These are phyloP conservation scores for Orthosia gothica DNA, from an alignment of 2,888 invertebrate species.

Conservation along the genomic window DNA sequence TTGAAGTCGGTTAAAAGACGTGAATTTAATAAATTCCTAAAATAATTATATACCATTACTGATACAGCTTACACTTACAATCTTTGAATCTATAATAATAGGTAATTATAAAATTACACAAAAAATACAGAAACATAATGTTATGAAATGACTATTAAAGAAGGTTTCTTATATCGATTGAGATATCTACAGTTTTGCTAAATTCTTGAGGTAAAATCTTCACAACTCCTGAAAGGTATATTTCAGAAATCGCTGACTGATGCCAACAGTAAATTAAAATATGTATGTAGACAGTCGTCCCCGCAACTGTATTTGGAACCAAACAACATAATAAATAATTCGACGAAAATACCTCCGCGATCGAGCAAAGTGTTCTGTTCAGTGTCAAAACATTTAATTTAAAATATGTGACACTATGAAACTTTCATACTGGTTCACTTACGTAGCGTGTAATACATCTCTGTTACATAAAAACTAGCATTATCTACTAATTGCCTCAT, in stretches of 20 bases:
- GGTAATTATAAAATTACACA: too few relatives aligned
- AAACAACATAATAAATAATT: slow-evolving; percentile 50
- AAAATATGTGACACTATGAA: slow-evolving; percentile 41
- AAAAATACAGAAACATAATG: too few relatives aligned
- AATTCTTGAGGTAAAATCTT: not conserved
- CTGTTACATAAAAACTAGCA: slow-evolving; percentile 67
- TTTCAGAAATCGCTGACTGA: slow-evolving; percentile 9
- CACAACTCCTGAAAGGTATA: not conserved
- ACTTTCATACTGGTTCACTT: slow-evolving; percentile 37
- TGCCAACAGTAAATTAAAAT: slow-evolving; percentile 29
- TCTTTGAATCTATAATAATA: too few relatives aligned
- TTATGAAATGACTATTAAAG: not conserved
- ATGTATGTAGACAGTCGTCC: slow-evolving; percentile 22
- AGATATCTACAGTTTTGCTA: not conserved
- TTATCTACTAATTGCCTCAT: slow-evolving; percentile 74
- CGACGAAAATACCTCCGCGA: slow-evolving; percentile 38
- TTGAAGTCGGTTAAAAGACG: too few relatives aligned
- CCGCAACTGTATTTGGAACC: slow-evolving; percentile 48
- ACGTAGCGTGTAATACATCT: slow-evolving; percentile 44
- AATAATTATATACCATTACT: too few relatives aligned
- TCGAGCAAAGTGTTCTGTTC: slow-evolving; percentile 35
- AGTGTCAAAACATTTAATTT: slow-evolving; percentile 35
- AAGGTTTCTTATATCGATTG: not conserved
- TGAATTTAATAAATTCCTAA: too few relatives aligned
- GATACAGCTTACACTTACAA: too few relatives aligned